A percentile compares a stretch with the other conserved stretches of the same genome.
phyloP scores from a whole-genome alignment of 2,888 invertebrate species.

The Biston stratarius region DNA sequence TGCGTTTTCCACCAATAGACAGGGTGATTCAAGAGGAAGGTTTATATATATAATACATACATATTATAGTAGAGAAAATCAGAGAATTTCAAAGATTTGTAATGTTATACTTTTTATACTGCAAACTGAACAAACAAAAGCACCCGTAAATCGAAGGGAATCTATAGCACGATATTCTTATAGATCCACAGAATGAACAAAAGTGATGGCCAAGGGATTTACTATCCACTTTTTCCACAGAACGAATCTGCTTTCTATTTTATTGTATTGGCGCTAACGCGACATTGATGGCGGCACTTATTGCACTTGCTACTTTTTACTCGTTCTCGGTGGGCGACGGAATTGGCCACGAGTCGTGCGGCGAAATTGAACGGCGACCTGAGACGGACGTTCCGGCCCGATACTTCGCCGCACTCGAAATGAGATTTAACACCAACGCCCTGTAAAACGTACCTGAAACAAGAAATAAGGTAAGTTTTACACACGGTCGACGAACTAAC shows the following conservation, averaged over 20 bases:
- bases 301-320: constrained; percentile 78
- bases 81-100: no score
- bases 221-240: constrained; percentile 59
- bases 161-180: no score
- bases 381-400: constrained; percentile 40
- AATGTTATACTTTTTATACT: no score
- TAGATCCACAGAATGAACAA: no score
- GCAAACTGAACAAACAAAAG: no score
- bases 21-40: no score
- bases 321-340: constrained; percentile 57
- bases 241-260: constrained; percentile 80
- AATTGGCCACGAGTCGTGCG: constrained; percentile 59
- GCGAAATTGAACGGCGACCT: constrained; percentile 64
- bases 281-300: constrained; percentile 83
- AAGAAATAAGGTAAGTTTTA: constrained; percentile 46
- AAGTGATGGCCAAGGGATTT: background rate
- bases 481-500: constrained; percentile 30
- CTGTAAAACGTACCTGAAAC: constrained; percentile 66
- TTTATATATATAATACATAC: no score
- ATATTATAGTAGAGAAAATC: no score
- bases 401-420: constrained; percentile 48
- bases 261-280: constrained; percentile 81
- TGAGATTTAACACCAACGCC: constrained; percentile 36
- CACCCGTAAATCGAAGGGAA: no score
- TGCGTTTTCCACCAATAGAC: no score